Percentiles rank a stretch among this genome's conserved stretches.
Conservation (phyloP, 2,888 invertebrate genomes). For the Drosophila hamatofila region DNA sequence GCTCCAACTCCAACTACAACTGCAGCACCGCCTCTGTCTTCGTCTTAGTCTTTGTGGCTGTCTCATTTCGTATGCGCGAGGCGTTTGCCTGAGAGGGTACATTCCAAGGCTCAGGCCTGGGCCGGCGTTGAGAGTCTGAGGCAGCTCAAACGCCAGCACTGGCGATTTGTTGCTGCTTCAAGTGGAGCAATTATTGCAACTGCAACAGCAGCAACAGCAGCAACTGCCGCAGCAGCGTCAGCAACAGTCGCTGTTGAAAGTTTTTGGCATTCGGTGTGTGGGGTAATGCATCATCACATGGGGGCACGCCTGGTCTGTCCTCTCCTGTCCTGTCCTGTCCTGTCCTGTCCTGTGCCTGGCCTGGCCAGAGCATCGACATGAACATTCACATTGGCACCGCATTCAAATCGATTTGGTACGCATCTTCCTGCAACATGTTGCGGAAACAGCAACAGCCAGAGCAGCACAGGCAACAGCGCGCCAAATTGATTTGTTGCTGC, state of each 20-base stretch:
- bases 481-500: constrained; percentile 81
- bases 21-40: constrained; percentile 20
- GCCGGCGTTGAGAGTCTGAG: constrained; percentile 15
- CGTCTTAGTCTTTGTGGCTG: constrained; percentile 53
- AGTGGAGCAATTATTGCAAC: constrained; percentile 81
- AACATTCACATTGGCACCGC: constrained; percentile 58
- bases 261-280: constrained; percentile 49
- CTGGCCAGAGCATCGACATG: constrained; percentile 26
- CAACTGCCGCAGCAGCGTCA: constrained; percentile 25
- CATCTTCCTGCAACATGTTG: constrained; percentile 80
- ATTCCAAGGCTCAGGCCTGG: constrained; percentile 57
- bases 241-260: constrained; percentile 37
- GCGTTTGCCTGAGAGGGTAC: constrained; percentile 51
- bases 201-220: constrained; percentile 33
- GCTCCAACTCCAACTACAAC: constrained; percentile 14
- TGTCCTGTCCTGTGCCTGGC: constrained; percentile 8
- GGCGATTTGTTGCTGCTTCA: constrained; percentile 67
- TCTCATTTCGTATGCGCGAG: constrained; percentile 78
- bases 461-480: constrained; percentile 61
- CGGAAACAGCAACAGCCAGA: constrained; percentile 59
- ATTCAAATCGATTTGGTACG: constrained; percentile 82
- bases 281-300: constrained; percentile 61
- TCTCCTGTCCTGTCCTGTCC: constrained; percentile 4
- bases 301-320: constrained; percentile 44
- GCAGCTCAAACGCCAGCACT: constrained; percentile 34